A percentile compares a stretch with the other conserved stretches of the same genome.
These are phyloP conservation scores for Dynastes hyllus DNA, from an alignment of 2,888 invertebrate genomes.

Conservation along the genomic window DNA sequence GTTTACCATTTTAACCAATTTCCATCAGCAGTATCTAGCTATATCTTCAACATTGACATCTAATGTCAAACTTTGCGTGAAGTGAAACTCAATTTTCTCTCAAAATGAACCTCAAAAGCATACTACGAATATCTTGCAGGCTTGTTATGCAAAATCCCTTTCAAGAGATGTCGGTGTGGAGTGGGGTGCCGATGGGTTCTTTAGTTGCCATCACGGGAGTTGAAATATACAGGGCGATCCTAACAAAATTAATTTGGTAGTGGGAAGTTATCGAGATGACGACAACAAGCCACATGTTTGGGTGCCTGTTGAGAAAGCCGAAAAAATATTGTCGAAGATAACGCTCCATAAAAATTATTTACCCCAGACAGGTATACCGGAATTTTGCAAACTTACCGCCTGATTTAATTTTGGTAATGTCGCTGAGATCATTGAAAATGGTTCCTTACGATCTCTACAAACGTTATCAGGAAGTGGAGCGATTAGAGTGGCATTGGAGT, in stretches of 20 bases:
- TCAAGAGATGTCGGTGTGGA: constrained; percentile 77
- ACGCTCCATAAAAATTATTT: constrained; percentile 95
- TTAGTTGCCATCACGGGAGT: constrained; percentile 98
- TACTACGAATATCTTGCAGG: too few relatives aligned
- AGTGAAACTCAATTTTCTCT: too few relatives aligned
- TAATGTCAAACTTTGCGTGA: too few relatives aligned
- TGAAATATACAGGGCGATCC: constrained; percentile 95
- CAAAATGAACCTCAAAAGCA: too few relatives aligned
- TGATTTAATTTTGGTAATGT: constrained; percentile 90
- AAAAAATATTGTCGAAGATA: constrained; percentile 80
- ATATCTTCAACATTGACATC: too few relatives aligned
- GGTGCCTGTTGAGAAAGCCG: constrained; percentile 91
- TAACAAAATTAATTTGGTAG: constrained; percentile 97
- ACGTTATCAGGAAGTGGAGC: constrained; percentile 98
- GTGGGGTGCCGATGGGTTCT: constrained; percentile 94
- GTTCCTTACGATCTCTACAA: constrained; percentile 80
- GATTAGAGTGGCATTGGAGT: constrained; percentile 92
- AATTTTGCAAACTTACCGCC: constrained; percentile 89
- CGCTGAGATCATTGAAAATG: constrained; percentile 76
- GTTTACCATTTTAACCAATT: too few relatives aligned
- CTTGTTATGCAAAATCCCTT: too few relatives aligned
- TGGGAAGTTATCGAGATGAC: constrained; percentile 97
- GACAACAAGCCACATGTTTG: constrained; percentile 96
- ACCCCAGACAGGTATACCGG: constrained; percentile 89
- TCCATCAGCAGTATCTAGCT: too few relatives aligned